Conservation (phyloP, 1,140 invertebrate species). For the Zaprionus camerounensis region DNA sequence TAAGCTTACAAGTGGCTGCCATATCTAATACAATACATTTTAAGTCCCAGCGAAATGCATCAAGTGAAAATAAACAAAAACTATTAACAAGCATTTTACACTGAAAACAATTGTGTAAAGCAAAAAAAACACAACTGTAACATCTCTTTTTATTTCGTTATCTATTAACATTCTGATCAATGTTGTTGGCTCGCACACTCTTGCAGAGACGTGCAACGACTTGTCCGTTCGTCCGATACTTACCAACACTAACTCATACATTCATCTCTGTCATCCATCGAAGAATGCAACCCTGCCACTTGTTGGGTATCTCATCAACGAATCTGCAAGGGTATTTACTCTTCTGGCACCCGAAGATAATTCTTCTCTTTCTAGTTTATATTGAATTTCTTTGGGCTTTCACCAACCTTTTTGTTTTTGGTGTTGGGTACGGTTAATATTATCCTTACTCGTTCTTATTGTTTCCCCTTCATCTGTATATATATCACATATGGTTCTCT, state of each 20-base stretch:
- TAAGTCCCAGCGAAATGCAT: conserved; percentile 56
- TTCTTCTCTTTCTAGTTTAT: conserved; percentile 9
- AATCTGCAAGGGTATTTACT: conserved; percentile 23
- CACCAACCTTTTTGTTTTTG: conserved; percentile 12
- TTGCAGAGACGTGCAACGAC: conserved; percentile 23
- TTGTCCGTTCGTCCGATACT: not conserved
- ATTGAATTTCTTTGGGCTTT: conserved; percentile 19
- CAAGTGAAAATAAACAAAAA: conserved; percentile 59
- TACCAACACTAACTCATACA: no score
- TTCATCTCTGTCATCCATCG: no score
- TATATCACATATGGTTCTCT: conserved; percentile 25
- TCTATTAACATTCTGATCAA: conserved; percentile 36
- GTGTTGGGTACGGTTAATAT: conserved; percentile 40
- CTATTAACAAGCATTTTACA: conserved; percentile 59
- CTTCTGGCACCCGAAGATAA: conserved; percentile 19
- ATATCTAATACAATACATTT: conserved; percentile 58
- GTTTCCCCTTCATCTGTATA: conserved; percentile 20
- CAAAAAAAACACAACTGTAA: conserved; percentile 60
- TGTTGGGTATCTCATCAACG: not conserved
- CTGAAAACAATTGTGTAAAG: conserved; percentile 59
- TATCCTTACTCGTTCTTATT: not conserved
- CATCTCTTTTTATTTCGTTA: conserved; percentile 73
- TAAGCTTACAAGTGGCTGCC: conserved; percentile 53
- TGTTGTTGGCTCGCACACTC: conserved; percentile 12
- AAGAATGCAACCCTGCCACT: not conserved